These are phyloP conservation scores for Bombus cullumanus DNA, from an alignment of 1,140 invertebrate genomes.

Conservation along the genomic window DNA sequence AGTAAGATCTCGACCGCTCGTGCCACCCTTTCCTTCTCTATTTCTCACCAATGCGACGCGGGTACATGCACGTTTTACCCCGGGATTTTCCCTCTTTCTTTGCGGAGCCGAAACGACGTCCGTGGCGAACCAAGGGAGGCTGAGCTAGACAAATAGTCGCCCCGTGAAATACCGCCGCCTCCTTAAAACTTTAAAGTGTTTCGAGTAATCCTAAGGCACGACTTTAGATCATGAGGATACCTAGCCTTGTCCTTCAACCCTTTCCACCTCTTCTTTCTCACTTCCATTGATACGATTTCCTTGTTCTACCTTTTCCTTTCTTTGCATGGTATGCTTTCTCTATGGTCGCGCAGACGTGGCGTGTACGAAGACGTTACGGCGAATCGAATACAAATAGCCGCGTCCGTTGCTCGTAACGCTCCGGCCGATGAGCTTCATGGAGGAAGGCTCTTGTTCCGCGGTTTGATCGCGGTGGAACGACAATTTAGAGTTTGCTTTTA, in stretches of 20 bases:
- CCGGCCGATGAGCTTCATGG: not conserved
- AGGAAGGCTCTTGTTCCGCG: conserved; percentile 10
- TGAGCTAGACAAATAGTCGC: conserved; percentile 79
- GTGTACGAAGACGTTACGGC: not conserved
- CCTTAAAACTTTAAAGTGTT: conserved; percentile 75
- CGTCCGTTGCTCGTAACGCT: conserved; percentile 1
- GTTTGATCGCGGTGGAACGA: conserved; percentile 24
- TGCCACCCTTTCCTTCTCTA: not conserved
- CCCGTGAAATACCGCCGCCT: conserved; percentile 77
- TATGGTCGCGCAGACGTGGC: not conserved
- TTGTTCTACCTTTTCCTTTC: not conserved
- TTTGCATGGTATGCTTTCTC: not conserved
- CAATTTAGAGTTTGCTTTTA: conserved; percentile 33
- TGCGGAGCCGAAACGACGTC: conserved; percentile 30
- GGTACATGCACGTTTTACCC: conserved; percentile 1
- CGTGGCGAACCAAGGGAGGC: conserved; percentile 66
- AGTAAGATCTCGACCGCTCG: not conserved
- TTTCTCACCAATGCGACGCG: conserved; percentile 9
- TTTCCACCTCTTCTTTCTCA: no score
- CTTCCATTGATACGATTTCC: not conserved
- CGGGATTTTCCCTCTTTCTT: conserved; percentile 28
- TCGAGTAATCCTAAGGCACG: conserved; percentile 69
- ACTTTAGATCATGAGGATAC: conserved; percentile 63
- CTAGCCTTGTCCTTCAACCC: not conserved
- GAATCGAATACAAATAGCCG: conserved; percentile 19